Conservation (phyloP, 2,888 invertebrate genomes). For the Ectropis crepuscularia region DNA sequence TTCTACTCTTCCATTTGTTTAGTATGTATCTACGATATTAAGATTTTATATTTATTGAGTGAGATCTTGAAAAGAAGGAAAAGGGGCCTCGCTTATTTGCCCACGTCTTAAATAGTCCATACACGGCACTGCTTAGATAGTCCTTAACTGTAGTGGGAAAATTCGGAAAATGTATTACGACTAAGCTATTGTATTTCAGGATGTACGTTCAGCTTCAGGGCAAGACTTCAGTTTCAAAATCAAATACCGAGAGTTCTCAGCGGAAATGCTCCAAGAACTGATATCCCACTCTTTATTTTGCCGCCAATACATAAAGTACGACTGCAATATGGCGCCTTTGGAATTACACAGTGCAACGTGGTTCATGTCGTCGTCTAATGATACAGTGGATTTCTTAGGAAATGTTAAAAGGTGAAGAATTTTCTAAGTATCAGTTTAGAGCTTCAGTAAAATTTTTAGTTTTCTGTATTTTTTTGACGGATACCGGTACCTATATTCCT, state of each 20-base stretch:
- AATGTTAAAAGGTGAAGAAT: slow-evolving; percentile 88
- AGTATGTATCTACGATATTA: no score
- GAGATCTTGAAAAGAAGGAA: no score
- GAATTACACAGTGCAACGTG: slow-evolving; percentile 95
- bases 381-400: slow-evolving; percentile 93
- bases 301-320: slow-evolving; percentile 95
- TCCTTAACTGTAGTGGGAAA: no score
- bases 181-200: slow-evolving; percentile 66
- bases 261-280: slow-evolving; percentile 95
- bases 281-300: slow-evolving; percentile 95
- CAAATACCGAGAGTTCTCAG: slow-evolving; percentile 94
- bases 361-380: slow-evolving; percentile 93
- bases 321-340: slow-evolving; percentile 94
- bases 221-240: slow-evolving; percentile 94
- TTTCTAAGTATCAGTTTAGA: not conserved
- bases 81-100: no score
- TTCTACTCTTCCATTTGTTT: no score
- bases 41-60: no score
- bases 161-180: no score
- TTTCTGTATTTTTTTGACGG: no score
- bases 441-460: no score
- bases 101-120: no score
- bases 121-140: no score
- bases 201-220: slow-evolving; percentile 91
- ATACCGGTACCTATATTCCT: no score